Base-by-base conservation (phyloP, 2,888 invertebrate genomes). In the Thymelicus lineola region DNA sequence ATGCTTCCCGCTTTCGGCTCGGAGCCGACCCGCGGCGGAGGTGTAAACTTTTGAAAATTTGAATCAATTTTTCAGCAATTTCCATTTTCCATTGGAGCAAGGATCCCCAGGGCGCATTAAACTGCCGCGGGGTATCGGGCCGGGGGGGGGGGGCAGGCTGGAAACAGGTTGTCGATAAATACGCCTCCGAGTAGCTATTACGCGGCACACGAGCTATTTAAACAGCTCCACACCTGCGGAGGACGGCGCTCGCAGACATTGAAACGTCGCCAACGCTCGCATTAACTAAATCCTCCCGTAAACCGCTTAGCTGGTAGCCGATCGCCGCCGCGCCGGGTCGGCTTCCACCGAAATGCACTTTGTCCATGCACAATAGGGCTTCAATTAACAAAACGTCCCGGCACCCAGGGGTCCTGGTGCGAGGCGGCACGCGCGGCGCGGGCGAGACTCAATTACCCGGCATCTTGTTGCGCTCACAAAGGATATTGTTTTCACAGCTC, bases 231-330 rank as follows among this genome's bases (percentile, higher is more conserved):
- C 68, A 68, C 61, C 68, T 57, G 61, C 67, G 38, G 17, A 14
- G 50, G n/a, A 12, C 50, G 48, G n/a, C 17, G 58, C 58, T 58
- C 9, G 45, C 61, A 28, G 63, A 53, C 65, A 53, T 15, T 55
- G 71, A 57, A 69, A 74, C 48, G 71, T 69, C 53, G 66, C 69
- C 65, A 53, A 20, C 28, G 71, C 65, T 69, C 69, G 72, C 68
- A 73, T 75, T 75, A 72, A 73, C 72, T 69, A 75, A 68, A 70
- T 70, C 73, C 71, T 59, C 67, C 70, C 71, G 66, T 71, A 74
- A 73, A 71, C 72, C 75, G 75, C 75, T 73, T 71, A 71, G 55
- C 60, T 60, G 58, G 20, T 46, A 10, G 55, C 63, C 50, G 10
- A 5, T 71, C 70, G 55, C 60, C 64, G 53, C 15, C 50, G 9